These are phyloP conservation scores for Spea hammondii DNA, from an alignment of 2,797 vertebrate species.

Conservation along the genomic window DNA sequence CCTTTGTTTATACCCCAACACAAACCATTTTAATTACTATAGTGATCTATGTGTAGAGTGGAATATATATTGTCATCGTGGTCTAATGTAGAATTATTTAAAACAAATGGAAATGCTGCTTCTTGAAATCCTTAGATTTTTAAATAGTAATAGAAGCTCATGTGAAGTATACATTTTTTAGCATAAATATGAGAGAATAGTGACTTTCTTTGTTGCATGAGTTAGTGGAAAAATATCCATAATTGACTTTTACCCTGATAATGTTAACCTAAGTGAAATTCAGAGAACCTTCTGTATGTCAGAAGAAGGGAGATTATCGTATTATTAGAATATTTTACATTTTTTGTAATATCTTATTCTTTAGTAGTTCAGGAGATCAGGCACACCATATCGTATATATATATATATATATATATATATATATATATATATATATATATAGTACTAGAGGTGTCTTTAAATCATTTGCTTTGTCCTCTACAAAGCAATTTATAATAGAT, in stretches of 20 bases:
- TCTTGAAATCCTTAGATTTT: background rate
- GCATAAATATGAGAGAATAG: too few species aligned
- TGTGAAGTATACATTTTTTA: background rate
- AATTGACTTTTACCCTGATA: background rate
- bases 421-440: too few species aligned
- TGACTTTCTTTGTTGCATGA: too few species aligned
- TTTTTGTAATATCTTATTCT: background rate
- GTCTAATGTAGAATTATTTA: background rate
- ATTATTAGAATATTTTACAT: background rate
- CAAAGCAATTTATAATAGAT: too few species aligned
- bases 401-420: too few species aligned
- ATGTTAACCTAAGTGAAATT: background rate
- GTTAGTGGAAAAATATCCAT: background rate
- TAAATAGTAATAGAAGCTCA: background rate
- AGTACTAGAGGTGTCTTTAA: too few species aligned
- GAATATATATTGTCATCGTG: background rate
- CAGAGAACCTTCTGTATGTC: background rate
- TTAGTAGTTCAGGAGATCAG: too few species aligned
- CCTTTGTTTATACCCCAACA: background rate
- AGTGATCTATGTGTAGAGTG: background rate
- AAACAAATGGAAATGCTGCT: background rate
- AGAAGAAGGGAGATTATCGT: background rate
- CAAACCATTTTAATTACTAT: background rate
- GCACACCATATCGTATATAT: too few species aligned
- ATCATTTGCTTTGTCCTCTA: too few species aligned